A percentile compares a stretch with the other conserved stretches of the same genome.
Conservation (phyloP, 2,797 vertebrate genomes). For the Hephaestus fuliginosus region DNA sequence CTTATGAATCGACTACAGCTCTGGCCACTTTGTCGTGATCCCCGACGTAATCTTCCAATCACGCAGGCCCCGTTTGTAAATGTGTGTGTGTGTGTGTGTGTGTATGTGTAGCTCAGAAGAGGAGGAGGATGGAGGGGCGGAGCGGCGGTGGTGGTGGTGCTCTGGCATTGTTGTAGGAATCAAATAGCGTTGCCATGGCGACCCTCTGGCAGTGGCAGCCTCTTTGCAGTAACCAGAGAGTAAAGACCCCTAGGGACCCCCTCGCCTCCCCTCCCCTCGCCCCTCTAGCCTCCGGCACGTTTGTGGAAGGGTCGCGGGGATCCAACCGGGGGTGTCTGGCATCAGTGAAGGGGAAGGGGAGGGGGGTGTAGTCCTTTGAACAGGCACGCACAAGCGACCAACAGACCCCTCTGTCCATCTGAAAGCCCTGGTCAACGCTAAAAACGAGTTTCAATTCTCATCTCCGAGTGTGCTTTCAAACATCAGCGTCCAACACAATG, state of each 20-base stretch:
- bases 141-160: conserved; percentile 25
- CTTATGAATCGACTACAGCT: conserved; percentile 45
- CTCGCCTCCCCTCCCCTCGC: conserved; percentile 50
- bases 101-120: conserved; percentile 56
- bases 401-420: conserved; percentile 31
- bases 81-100: conserved; percentile 42
- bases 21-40: conserved; percentile 43
- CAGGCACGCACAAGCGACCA: conserved; percentile 30
- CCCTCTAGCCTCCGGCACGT: conserved; percentile 70
- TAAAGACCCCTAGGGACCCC: conserved; percentile 82
- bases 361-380: conserved; percentile 40
- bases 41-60: conserved; percentile 62
- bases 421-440: conserved; percentile 31
- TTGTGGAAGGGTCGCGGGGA: conserved; percentile 60
- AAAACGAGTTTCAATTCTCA: conserved; percentile 55
- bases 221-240: conserved; percentile 85
- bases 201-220: conserved; percentile 84
- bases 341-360: neutral
- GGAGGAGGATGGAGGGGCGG: conserved; percentile 39
- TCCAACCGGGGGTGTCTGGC: conserved; percentile 58
- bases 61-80: conserved; percentile 20
- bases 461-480: conserved; percentile 65
- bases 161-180: conserved; percentile 88
- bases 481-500: conserved; percentile 63
- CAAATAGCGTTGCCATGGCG: conserved; percentile 87